These are phyloP conservation scores for Bombus confusus DNA, from an alignment of 1,140 invertebrate genomes.

Conservation along the genomic window DNA sequence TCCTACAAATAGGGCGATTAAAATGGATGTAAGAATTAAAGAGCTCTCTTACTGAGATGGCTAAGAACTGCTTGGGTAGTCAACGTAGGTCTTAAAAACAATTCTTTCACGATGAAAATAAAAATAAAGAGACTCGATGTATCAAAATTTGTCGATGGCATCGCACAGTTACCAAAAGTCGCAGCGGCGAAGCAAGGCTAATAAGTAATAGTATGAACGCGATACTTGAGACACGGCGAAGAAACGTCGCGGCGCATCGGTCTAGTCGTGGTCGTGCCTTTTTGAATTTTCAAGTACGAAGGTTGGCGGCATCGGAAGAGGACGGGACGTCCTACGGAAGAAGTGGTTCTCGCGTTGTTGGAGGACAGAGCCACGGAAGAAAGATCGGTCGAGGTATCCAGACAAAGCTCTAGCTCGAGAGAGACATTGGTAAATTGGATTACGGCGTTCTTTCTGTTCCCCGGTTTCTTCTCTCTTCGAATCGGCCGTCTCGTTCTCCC, in stretches of 20 bases:
- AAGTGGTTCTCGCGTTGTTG: conserved; percentile 43
- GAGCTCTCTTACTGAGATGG: too few relatives aligned
- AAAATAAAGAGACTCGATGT: neutral
- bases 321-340: conserved; percentile 43
- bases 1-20: neutral
- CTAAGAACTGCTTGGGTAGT: too few relatives aligned
- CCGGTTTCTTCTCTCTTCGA: conserved; percentile 36
- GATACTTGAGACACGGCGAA: conserved; percentile 44
- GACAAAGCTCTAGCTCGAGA: conserved; percentile 53
- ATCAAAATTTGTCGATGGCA: neutral
- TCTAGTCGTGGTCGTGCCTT: conserved; percentile 54
- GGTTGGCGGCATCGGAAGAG: neutral
- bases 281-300: conserved; percentile 53
- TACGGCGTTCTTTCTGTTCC: conserved; percentile 66
- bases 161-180: neutral
- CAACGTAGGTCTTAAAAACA: too few relatives aligned
- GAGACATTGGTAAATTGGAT: conserved; percentile 70
- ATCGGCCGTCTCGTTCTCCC: conserved; percentile 45
- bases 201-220: neutral
- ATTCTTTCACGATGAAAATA: too few relatives aligned
- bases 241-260: conserved; percentile 37
- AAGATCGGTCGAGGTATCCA: conserved; percentile 49
- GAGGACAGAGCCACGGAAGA: conserved; percentile 12
- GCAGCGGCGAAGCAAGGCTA: too few relatives aligned
- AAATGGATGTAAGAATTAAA: neutral